Evolutionary conservation across 2,888 invertebrate species (phyloP).

Genomic region (Drosophila phalerata): DNA sequence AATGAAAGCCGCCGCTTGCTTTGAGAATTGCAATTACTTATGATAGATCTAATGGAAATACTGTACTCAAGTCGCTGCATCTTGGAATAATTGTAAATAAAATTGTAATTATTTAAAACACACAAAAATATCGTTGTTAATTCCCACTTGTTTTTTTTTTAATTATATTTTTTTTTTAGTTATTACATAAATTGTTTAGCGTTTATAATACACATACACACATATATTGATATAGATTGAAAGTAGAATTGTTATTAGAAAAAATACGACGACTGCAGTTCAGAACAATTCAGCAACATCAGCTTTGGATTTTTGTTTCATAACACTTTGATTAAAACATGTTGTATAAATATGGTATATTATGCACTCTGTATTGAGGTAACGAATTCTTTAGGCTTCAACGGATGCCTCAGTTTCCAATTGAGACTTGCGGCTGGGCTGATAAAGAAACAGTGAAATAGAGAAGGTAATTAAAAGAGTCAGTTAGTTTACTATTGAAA

Average conservation of each 20-base stretch:
- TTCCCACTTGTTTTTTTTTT: conserved; percentile 19
- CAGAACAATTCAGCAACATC: conserved; percentile 80
- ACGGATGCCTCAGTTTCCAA: conserved; percentile 70
- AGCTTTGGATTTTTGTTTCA: conserved; percentile 54
- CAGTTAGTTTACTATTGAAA: neutral
- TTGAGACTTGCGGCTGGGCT: conserved; percentile 82
- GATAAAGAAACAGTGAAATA: neutral
- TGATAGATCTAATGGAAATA: neutral
- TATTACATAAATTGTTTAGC: conserved; percentile 32
- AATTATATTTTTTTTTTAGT: conserved; percentile 17
- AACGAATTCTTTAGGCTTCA: conserved; percentile 62
- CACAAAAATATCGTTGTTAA: neutral
- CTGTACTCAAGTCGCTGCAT: neutral
- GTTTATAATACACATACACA: conserved; percentile 78
- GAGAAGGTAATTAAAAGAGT: neutral
- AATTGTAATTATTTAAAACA: neutral
- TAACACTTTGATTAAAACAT: conserved; percentile 49
- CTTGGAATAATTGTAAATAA: neutral
- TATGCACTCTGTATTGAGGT: conserved; percentile 75
- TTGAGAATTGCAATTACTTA: neutral
- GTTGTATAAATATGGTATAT: conserved; percentile 49
- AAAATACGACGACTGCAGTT: conserved; percentile 79
- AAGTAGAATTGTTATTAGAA: conserved; percentile 52
- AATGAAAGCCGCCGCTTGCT: conserved; percentile 2
- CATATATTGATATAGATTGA: conserved; percentile 68